Percentiles rank a stretch among this genome's conserved stretches.
These are phyloP conservation scores for Glaucidium brasilianum DNA, from an alignment of 2,113 vertebrate species.

Conservation along the genomic window DNA sequence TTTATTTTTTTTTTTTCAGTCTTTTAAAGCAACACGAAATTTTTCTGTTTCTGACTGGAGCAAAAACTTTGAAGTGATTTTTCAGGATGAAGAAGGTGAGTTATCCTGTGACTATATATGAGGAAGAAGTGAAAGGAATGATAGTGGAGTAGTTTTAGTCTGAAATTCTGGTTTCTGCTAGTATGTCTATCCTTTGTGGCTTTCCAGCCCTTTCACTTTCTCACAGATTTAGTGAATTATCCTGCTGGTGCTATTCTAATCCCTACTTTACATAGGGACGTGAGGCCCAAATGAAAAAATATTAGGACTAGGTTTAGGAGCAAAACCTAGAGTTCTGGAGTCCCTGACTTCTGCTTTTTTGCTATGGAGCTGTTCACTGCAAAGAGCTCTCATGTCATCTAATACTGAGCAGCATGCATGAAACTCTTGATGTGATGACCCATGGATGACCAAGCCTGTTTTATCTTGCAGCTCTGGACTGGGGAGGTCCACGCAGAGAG, in stretches of 20 bases:
- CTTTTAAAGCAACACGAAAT: conserved; percentile 92
- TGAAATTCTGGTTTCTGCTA: background rate
- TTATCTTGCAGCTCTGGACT: conserved; percentile 87
- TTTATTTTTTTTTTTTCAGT: conserved; percentile 71
- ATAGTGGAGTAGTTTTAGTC: background rate
- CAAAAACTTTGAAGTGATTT: conserved; percentile 98
- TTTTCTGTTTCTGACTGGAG: conserved; percentile 98
- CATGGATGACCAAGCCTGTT: background rate
- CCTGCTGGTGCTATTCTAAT: background rate
- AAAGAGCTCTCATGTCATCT: background rate
- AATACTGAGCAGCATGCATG: background rate
- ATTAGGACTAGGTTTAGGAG: background rate
- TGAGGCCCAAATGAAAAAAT: background rate
- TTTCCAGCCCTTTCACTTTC: background rate
- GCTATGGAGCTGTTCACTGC: background rate
- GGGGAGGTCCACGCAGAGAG: conserved; percentile 96
- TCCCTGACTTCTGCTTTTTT: background rate
- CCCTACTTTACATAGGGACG: background rate
- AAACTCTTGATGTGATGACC: background rate
- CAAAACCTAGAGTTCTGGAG: background rate
- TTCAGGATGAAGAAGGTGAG: conserved; percentile 98
- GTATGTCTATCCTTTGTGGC: background rate
- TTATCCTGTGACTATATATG: background rate
- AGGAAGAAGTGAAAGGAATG: background rate
- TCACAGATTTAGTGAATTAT: background rate